Evolutionary conservation across 2,797 vertebrate genomes (phyloP), one percentile per base, ranked within the genome.

Genomic region (Serranus cabrilla): DNA sequence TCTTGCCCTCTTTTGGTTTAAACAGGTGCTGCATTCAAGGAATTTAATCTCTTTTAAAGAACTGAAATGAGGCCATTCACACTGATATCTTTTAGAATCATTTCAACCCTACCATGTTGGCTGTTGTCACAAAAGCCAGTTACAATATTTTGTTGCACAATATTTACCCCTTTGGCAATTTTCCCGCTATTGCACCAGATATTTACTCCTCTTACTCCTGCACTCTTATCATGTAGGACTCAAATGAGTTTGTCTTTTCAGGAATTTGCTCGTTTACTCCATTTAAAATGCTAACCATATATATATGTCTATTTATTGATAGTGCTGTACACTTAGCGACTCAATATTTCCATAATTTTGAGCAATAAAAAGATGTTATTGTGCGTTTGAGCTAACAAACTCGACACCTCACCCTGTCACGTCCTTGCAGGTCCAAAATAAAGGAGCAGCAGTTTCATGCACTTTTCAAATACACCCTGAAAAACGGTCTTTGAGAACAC

Each of bases 381-480:
- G 43, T 74, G 27, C 56, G 9, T 71, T 40, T 51, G 4, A 60
- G 11, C 52, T 49, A 39, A 78, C 18, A 46, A 55, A 40, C 13
- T 58, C 4, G 11, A 40, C 27, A 11, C 21, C 42, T 79, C 25
- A 49, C 40, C 37, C 20, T 5, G 16, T 75, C 59, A 63, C 37
- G 25, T 57, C 43, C 14, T 61, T 21, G 17, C 40, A 25, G 5
- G 34, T 27, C 27, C 18, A 55, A 74, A 34, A 49, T 54, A 23
- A 56, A 52, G 10, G 23, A 27, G 60, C 17, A 56, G 25, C 20
- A 69, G 46, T 21, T 67, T 16, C 81, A 85, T 88, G 89, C 84
- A 81, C 58, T 74, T 80, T 54, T 62, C 7, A 71, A 74, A 54
- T 43, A 50, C 6, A 56, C 54, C 67, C 34, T 64, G 40, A 68